These are phyloP conservation scores for Istiophorus platypterus DNA, from an alignment of 2,113 vertebrate genomes.

Conservation along the genomic window DNA sequence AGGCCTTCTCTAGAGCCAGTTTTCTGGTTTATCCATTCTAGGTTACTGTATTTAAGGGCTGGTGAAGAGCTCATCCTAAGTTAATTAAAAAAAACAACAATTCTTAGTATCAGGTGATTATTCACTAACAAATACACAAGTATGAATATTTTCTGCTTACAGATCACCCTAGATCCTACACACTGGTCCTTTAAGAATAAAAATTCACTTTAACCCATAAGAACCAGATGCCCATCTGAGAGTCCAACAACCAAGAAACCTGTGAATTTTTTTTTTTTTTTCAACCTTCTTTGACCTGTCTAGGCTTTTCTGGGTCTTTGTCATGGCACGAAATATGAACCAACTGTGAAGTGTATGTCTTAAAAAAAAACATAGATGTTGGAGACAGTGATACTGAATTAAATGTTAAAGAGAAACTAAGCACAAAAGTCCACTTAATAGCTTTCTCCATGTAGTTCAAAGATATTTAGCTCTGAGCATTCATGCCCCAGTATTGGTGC, in stretches of 20 bases:
- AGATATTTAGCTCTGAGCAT: background rate
- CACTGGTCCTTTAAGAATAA: background rate
- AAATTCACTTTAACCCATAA: background rate
- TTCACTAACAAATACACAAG: no score
- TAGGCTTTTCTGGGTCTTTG: conserved; percentile 5
- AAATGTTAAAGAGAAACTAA: background rate
- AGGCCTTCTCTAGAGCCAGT: no score
- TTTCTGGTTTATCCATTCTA: no score
- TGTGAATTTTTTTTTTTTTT: no score
- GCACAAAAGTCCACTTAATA: conserved; percentile 1
- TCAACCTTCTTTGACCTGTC: background rate
- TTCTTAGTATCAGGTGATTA: no score
- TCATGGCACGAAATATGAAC: background rate
- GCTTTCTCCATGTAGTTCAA: background rate
- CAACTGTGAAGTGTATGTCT: background rate
- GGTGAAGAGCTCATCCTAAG: no score
- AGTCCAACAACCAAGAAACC: background rate
- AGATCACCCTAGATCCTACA: no score
- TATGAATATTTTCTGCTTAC: no score
- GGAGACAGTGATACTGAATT: background rate
- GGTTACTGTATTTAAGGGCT: no score
- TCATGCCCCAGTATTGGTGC: background rate
- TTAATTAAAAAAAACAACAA: no score
- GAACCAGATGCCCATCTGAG: background rate
- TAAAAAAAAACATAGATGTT: background rate